These are phyloP conservation scores for Cyclina sinensis DNA, from an alignment of 1,140 invertebrate species.

Conservation along the genomic window DNA sequence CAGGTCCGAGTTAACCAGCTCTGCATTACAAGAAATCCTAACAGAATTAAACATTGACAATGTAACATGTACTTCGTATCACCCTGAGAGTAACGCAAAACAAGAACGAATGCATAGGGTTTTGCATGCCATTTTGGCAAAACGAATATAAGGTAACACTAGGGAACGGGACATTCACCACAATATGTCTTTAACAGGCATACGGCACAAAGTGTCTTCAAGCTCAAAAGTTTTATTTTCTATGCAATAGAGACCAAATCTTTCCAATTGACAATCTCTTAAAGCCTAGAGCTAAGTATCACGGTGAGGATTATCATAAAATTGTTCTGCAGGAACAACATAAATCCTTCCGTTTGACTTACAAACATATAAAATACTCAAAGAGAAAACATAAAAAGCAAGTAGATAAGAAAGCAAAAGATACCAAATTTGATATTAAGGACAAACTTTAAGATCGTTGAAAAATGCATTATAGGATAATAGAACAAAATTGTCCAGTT, in stretches of 20 bases:
- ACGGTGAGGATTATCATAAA: constrained; percentile 5
- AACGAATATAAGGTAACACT: constrained; percentile 7
- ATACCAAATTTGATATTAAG: background rate
- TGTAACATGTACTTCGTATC: constrained; percentile 49
- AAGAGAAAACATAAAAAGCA: constrained; percentile 25
- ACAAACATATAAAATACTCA: constrained; percentile 4
- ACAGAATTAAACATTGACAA: constrained; percentile 46
- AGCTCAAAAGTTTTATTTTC: constrained; percentile 47
- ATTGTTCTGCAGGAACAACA: constrained; percentile 43
- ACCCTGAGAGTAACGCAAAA: constrained; percentile 44
- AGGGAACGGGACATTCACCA: constrained; percentile 65
- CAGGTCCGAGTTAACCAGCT: constrained; percentile 65
- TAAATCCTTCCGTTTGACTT: background rate
- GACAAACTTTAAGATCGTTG: constrained; percentile 40
- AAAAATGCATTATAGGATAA: constrained; percentile 32
- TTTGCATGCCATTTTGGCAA: constrained; percentile 46
- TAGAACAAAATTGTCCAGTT: constrained; percentile 14
- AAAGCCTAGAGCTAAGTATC: constrained; percentile 58
- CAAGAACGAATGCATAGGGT: constrained; percentile 48
- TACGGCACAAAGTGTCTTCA: constrained; percentile 58
- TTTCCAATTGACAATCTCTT: constrained; percentile 63
- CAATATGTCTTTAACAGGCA: constrained; percentile 50
- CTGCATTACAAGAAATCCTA: constrained; percentile 29
- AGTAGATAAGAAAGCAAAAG: constrained; percentile 1
- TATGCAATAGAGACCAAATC: constrained; percentile 61